Conservation (phyloP, 2,888 invertebrate species). For the Dryobota labecula region DNA sequence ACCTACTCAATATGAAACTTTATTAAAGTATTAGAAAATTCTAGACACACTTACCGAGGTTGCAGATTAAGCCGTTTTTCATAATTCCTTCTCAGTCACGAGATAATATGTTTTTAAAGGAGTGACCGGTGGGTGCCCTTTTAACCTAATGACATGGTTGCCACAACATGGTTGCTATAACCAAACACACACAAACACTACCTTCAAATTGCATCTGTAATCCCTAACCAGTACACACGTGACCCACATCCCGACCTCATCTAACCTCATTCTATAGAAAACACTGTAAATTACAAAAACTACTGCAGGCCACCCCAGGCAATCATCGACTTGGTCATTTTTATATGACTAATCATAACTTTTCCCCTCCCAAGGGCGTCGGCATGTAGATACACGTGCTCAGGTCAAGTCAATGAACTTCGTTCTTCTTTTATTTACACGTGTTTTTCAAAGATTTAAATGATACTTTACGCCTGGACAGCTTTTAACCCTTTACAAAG, state of each 20-base stretch:
- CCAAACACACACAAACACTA: no score
- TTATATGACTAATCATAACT: slow-evolving; percentile 54
- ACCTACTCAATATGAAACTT: no score
- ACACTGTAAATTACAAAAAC: slow-evolving; percentile 23
- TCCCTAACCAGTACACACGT: slow-evolving; percentile 23
- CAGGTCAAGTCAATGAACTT: slow-evolving; percentile 53
- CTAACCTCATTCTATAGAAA: slow-evolving; percentile 46
- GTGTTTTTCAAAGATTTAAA: slow-evolving; percentile 35
- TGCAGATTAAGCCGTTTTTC: no score
- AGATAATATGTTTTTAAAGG: no score
- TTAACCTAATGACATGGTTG: no score
- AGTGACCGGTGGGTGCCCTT: no score
- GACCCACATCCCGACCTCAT: slow-evolving; percentile 22
- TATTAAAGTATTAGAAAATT: no score
- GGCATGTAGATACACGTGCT: slow-evolving; percentile 42
- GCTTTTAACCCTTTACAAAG: no score
- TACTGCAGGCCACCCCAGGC: slow-evolving; percentile 26
- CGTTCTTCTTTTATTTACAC: slow-evolving; percentile 42
- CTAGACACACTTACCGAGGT: no score
- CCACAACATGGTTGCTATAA: no score
- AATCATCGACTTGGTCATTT: slow-evolving; percentile 37
- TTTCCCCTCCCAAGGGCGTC: slow-evolving; percentile 42
- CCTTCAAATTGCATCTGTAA: slow-evolving; percentile 30
- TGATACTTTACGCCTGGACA: no score
- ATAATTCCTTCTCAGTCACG: no score